Evolutionary conservation across 2,113 vertebrate genomes (phyloP), one percentile per base, ranked within the genome.

Genomic region (Pygoscelis adeliae): DNA sequence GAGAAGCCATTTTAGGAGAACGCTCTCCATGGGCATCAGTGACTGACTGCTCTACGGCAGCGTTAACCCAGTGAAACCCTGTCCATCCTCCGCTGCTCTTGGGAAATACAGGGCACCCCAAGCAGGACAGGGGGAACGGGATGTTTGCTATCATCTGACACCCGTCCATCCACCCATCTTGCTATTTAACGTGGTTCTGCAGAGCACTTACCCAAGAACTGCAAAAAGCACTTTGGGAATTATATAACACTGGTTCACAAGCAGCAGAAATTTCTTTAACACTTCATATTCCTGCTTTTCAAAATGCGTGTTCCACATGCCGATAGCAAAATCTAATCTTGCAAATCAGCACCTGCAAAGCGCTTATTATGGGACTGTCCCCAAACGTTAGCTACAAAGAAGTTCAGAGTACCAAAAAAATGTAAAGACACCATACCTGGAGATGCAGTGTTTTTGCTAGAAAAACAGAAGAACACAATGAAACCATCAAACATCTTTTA

Each of bases 1-100:
- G 63, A 94, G 87, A 89, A 94, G 83, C 65, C 93, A 89, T 95
- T 93, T 96, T 44, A 87, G 76, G 46, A 92, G 89, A 89, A 87
- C 27, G 18, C 18, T 44, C 32, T 84, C 78, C 56, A 36, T 18
- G 26, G 32, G 32, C 87, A 87, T 12, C 76, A 44, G 46, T 15
- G 53, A 89, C 56, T 36, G 50, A 88, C 46, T 67, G 49, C 58
- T 72, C 38, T 47, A 67, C 1, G 3, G 85, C 61, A 93, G 83
- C 6, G 0, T 42, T 40, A 93, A 72, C 46, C 56, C 85, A 84
- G 34, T 19, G 56, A 56, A 89, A 84, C 50, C 11, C 50, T 19
- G n/a, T 26, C 49, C 18, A 19, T 22, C 34, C 26, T 72, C 70
- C 1, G 1, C 34, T 40, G 30, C 1, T 93, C 61, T 19, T 47